Conservation (phyloP, 2,797 vertebrate genomes). For the Megalops cyprinoides region DNA sequence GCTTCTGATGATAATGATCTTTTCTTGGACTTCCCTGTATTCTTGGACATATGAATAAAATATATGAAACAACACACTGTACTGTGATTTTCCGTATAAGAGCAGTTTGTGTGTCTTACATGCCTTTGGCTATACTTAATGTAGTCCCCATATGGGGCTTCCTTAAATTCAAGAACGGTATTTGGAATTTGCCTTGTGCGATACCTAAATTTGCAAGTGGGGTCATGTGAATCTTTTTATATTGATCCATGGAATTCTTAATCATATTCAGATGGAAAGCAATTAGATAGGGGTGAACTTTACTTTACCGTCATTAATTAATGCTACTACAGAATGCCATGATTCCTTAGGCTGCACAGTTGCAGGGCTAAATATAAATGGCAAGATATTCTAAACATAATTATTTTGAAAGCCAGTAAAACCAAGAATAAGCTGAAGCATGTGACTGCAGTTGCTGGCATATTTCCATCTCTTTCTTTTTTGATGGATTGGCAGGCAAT, state of each 20-base stretch:
- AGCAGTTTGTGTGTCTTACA: conserved; percentile 22
- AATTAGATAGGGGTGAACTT: not conserved
- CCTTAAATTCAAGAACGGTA: not conserved
- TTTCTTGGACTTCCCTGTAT: not conserved
- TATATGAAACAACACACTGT: not conserved
- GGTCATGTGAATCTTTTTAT: not conserved
- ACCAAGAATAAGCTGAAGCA: too few species aligned
- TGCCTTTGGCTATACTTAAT: conserved; percentile 20
- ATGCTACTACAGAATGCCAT: not conserved
- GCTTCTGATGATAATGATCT: not conserved
- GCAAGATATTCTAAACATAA: not conserved
- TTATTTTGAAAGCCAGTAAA: not conserved
- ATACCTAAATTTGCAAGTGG: not conserved
- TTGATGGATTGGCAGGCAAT: too few species aligned
- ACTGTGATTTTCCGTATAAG: conserved; percentile 29
- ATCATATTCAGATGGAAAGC: not conserved
- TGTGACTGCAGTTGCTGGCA: not conserved
- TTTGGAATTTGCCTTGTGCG: not conserved
- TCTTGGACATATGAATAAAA: not conserved
- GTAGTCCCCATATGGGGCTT: not conserved
- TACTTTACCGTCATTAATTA: not conserved
- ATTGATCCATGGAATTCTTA: not conserved
- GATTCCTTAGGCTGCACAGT: not conserved
- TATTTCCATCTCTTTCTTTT: not conserved
- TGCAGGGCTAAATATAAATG: not conserved